Percentiles rank a stretch among this genome's conserved stretches.
These are phyloP conservation scores for Leptopilina myrica DNA, from an alignment of 2,888 invertebrate species.

Conservation along the genomic window DNA sequence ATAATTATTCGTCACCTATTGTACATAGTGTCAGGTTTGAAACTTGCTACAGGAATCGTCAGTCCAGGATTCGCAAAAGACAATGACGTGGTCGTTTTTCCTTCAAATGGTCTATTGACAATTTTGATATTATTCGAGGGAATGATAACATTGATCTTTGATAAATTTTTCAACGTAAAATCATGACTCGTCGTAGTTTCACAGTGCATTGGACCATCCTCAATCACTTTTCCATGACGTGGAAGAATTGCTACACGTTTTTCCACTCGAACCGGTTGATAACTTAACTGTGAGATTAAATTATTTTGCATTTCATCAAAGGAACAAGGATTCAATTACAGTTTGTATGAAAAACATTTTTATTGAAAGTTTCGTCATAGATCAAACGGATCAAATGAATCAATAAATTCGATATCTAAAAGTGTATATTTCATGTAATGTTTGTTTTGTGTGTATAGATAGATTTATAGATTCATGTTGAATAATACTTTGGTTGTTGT, in stretches of 20 bases:
- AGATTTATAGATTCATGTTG: not conserved
- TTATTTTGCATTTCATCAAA: not conserved
- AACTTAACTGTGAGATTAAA: constrained; percentile 68
- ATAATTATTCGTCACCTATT: constrained; percentile 58
- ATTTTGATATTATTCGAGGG: constrained; percentile 70
- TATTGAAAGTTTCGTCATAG: constrained; percentile 8
- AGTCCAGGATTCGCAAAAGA: constrained; percentile 70
- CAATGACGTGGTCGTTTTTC: constrained; percentile 67
- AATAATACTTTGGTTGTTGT: constrained; percentile 72
- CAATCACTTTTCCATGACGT: constrained; percentile 62
- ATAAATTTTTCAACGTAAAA: constrained; percentile 65
- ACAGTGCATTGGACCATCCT: constrained; percentile 68
- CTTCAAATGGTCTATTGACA: constrained; percentile 66
- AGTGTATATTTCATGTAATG: not conserved
- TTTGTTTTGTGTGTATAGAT: not conserved
- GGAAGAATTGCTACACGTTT: constrained; percentile 69
- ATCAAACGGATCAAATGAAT: constrained; percentile 25
- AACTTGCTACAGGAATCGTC: constrained; percentile 63
- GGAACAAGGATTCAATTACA: not conserved
- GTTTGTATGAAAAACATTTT: not conserved
- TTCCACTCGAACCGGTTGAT: constrained; percentile 66
- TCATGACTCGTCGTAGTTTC: constrained; percentile 71
- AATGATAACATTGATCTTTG: constrained; percentile 63
- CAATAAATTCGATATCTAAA: too few species aligned
- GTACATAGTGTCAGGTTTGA: constrained; percentile 67